Evolutionary conservation across 2,888 invertebrate genomes (phyloP).

Genomic region (Saturnia pavonia): DNA sequence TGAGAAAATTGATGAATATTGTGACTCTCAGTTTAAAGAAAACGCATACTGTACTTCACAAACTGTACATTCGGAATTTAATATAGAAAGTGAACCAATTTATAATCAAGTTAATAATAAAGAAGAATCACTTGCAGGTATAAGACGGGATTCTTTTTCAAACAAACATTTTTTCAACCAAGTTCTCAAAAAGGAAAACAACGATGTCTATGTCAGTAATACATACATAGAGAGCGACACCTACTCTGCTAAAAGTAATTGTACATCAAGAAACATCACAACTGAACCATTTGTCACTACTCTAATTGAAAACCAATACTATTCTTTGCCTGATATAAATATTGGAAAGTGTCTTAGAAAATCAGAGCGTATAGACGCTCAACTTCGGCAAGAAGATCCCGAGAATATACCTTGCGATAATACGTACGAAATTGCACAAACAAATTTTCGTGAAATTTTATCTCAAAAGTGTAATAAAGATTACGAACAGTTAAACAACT

Average conservation of each 20-base stretch:
- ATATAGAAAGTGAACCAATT: slow-evolving; percentile 63
- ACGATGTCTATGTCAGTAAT: slow-evolving; percentile 68
- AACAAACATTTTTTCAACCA: slow-evolving; percentile 66
- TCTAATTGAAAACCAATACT: slow-evolving; percentile 85
- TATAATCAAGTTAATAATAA: slow-evolving; percentile 75
- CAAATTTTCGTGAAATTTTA: slow-evolving; percentile 69
- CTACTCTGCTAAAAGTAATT: slow-evolving; percentile 63
- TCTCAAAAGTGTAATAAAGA: slow-evolving; percentile 58
- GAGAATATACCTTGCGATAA: slow-evolving; percentile 72
- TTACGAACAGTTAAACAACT: slow-evolving; percentile 72
- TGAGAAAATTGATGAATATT: slow-evolving; percentile 79
- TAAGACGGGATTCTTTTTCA: slow-evolving; percentile 62
- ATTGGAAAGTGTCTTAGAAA: slow-evolving; percentile 86
- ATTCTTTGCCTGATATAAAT: slow-evolving; percentile 87
- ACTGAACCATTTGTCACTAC: slow-evolving; percentile 78
- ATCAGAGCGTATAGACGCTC: slow-evolving; percentile 87
- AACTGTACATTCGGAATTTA: slow-evolving; percentile 51
- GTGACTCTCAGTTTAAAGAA: slow-evolving; percentile 73
- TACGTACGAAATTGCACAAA: slow-evolving; percentile 72
- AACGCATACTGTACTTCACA: slow-evolving; percentile 55
- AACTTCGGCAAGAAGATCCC: slow-evolving; percentile 80
- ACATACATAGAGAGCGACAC: slow-evolving; percentile 69
- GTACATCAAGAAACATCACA: slow-evolving; percentile 73
- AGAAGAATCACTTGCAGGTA: slow-evolving; percentile 80
- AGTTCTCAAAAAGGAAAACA: slow-evolving; percentile 55